A percentile compares a stretch with the other conserved stretches of the same genome.
Evolutionary conservation across 2,797 vertebrate species (phyloP).

Genomic region (Rhinophrynus dorsalis): DNA sequence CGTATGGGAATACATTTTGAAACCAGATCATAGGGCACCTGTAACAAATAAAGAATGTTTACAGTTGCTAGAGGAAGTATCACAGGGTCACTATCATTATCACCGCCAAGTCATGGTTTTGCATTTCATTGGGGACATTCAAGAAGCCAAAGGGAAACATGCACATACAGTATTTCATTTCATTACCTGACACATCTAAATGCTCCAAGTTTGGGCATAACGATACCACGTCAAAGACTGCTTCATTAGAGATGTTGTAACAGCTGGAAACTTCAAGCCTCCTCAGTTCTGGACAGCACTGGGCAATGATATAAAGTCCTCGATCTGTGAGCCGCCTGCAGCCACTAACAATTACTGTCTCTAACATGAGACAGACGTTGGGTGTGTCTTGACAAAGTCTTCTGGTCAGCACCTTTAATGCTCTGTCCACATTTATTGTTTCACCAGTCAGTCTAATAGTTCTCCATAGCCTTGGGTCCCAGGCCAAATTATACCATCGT

Average conservation of each 20-base stretch:
- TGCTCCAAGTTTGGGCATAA: slow-evolving; percentile 94
- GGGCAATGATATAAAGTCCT: slow-evolving; percentile 89
- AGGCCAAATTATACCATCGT: slow-evolving; percentile 96
- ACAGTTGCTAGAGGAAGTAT: too few relatives aligned
- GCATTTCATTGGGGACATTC: too few relatives aligned
- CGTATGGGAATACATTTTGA: too few relatives aligned
- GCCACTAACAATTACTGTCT: slow-evolving; percentile 87
- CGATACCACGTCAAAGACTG: slow-evolving; percentile 93
- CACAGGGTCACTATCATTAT: too few relatives aligned
- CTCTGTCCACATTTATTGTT: slow-evolving; percentile 88
- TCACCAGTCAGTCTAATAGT: slow-evolving; percentile 86
- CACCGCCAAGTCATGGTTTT: too few relatives aligned
- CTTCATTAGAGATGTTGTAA: slow-evolving; percentile 94
- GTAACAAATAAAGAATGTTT: too few relatives aligned
- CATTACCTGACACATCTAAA: slow-evolving; percentile 93
- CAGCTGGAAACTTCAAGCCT: slow-evolving; percentile 89
- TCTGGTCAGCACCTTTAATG: slow-evolving; percentile 89
- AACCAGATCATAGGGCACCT: too few relatives aligned
- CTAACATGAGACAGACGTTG: slow-evolving; percentile 95
- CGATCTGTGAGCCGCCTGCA: slow-evolving; percentile 95
- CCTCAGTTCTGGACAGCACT: slow-evolving; percentile 93
- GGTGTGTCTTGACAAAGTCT: slow-evolving; percentile 97
- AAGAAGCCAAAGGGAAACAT: too few relatives aligned
- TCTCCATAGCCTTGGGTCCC: slow-evolving; percentile 94
- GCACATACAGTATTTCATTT: background rate